Evolutionary conservation across 2,113 vertebrate species (phyloP), one percentile per base, ranked within the genome.

Genomic region (Chaetodon auriga): DNA sequence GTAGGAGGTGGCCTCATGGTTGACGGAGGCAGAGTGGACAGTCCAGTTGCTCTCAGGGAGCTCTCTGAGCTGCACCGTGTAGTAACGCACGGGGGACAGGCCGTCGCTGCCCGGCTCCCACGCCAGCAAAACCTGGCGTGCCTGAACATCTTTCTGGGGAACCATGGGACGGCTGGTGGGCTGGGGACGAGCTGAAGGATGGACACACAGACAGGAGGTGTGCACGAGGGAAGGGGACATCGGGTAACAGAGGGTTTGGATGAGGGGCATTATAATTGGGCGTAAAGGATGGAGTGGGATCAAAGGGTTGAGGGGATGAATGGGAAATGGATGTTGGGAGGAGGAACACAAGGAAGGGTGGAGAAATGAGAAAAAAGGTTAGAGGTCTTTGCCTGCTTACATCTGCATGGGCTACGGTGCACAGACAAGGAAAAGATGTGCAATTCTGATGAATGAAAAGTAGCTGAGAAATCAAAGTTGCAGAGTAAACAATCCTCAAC

Each of bases 61-160:
- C 94, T 99, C 96, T 0, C 96, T 93, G 41, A 90, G 96, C 94
- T 99, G 98, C 82, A 99, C 93, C 0, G 97, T 98, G 93, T 99
- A 99, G 93, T 98, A 99, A 8, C 98, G 96, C 41, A 99, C 96
- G 0, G 98, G 98, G 6, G 98, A 99, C 25, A 99, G 96, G 16
- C 98, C 98, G 0, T 99, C 98, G 1, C 97, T 98, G 85, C 98
- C 98, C 0, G 97, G 97, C 93, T 98, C 97, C 98, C 98, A 99
- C 45, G 96, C 95, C 25, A 99, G 94, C 78, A 98, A 82, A 74
- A 99, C 97, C 1, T 95, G 97, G 7, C 97, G 96, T 38, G 95
- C 93, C 73, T 92, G 94, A 1, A 96, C 95, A 1, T 96, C 90
- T 48, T 95, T 95, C 89, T 96, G 95, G 49, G 93, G 96, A 73